Percentiles rank a stretch among this genome's conserved stretches.
Conservation (phyloP, 2,113 vertebrate genomes). For the Heterocephalus glaber region DNA sequence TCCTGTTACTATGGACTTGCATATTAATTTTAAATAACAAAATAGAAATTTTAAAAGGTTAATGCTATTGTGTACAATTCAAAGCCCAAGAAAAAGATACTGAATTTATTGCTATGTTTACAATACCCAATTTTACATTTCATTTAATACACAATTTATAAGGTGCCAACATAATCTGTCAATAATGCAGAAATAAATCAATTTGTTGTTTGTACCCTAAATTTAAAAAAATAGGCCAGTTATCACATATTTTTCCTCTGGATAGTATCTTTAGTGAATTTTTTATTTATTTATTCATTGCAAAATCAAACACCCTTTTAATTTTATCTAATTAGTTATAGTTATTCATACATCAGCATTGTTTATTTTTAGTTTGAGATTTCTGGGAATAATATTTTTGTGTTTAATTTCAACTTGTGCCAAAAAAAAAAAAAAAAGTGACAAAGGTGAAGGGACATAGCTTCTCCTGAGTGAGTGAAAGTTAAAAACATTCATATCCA, state of each 20-base stretch:
- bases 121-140: neutral
- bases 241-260: neutral
- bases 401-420: neutral
- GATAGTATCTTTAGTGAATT: neutral
- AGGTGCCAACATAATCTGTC: neutral
- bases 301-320: neutral
- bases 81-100: neutral
- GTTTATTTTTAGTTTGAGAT: neutral
- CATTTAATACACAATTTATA: neutral
- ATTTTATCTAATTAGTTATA: neutral
- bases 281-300: constrained; percentile 6
- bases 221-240: neutral
- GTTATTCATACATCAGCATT: neutral
- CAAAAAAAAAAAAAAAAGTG: neutral
- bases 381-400: neutral
- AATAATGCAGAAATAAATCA: neutral
- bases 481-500: neutral
- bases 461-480: neutral
- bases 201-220: neutral
- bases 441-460: neutral
- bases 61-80: neutral
- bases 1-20: neutral
- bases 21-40: neutral
- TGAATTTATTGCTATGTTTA: neutral
- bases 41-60: neutral